Percentiles rank a stretch among this genome's conserved stretches.
Conservation (phyloP, 2,113 vertebrate genomes). For the Periophthalmodon schlosseri region DNA sequence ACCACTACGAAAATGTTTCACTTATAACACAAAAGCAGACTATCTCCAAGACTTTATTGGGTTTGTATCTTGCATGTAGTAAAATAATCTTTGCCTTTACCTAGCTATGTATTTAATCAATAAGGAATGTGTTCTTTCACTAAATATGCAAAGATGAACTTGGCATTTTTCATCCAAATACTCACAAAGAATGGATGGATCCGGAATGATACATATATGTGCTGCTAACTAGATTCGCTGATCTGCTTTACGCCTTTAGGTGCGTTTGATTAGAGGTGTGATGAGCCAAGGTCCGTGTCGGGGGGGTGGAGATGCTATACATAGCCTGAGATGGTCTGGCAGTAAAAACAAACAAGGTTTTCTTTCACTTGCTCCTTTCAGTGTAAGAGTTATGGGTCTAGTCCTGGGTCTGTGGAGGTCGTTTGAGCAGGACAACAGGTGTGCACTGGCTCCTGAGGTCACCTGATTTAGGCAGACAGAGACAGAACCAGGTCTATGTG, state of each 20-base stretch:
- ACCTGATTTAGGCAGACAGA: constrained; percentile 67
- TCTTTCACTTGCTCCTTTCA: constrained; percentile 78
- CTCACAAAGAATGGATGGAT: too few species aligned
- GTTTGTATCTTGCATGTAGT: not conserved
- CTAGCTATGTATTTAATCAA: too few species aligned
- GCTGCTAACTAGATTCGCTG: constrained; percentile 30
- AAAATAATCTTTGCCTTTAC: too few species aligned
- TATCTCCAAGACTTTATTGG: not conserved
- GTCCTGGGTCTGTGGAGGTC: constrained; percentile 35
- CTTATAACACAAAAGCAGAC: not conserved
- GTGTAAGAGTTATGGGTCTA: constrained; percentile 76
- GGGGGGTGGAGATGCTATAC: constrained; percentile 56
- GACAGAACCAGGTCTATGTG: constrained; percentile 31
- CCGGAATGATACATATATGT: not conserved
- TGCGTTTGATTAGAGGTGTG: constrained; percentile 29
- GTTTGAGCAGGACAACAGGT: constrained; percentile 73
- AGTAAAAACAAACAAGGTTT: constrained; percentile 83
- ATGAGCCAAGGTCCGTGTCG: constrained; percentile 9
- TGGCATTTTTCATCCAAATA: not conserved
- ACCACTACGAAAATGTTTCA: not conserved
- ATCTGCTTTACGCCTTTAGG: constrained; percentile 22
- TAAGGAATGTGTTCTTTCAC: not conserved
- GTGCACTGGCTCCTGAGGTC: constrained; percentile 57
- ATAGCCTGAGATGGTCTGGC: constrained; percentile 70
- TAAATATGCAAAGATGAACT: not conserved